Evolutionary conservation across 2,113 vertebrate genomes (phyloP), one percentile per base, ranked within the genome.

Genomic region (Cavia porcellus): DNA sequence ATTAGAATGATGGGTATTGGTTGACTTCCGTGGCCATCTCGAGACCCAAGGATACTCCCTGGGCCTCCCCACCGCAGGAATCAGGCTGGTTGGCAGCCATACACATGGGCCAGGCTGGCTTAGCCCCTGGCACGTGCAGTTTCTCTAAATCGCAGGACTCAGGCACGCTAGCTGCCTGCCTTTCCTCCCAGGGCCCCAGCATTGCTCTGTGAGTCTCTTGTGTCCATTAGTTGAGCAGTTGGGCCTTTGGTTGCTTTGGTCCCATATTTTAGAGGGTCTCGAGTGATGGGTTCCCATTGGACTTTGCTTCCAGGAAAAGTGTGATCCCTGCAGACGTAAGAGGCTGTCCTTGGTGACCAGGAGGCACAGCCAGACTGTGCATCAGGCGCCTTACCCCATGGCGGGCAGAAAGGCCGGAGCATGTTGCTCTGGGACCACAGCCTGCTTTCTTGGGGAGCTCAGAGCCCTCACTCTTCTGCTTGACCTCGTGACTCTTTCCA

Each of bases 51-150:
- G 79, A 0, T 22, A 1, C 19, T 5, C 90, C 2, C 75, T n/a
- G 10, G 3, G 22, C 32, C 28, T 4, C 13, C n/a, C 25, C 32
- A 28, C 83, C 19, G 30, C 25, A 5, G 68, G 82, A 12, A 28
- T 61, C 74, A 57, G 64, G 59, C 57, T 68, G 90, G 38, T 0
- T 7, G 88, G 38, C 68, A 80, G 61, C 22, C 74, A 30, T 2
- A 0, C 3, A 0, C 0, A 30, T 42, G 70, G 61, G 52, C 50
- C 32, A 0, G 20, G 62, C 64, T 0, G 19, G 55, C 47, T 32
- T 25, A 0, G 62, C 35, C 45, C 35, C 45, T 0, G 0, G 61
- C 86, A n/a, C 10, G 25, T 0, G 0, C 15, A 32, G 62, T 25
- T 2, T 25, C 92, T 68, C 86, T 12, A 17, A 62, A 28, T 7